A percentile compares a stretch with the other conserved stretches of the same genome.
Conservation (phyloP, 2,888 invertebrate genomes). For the Thereva nobilitata region DNA sequence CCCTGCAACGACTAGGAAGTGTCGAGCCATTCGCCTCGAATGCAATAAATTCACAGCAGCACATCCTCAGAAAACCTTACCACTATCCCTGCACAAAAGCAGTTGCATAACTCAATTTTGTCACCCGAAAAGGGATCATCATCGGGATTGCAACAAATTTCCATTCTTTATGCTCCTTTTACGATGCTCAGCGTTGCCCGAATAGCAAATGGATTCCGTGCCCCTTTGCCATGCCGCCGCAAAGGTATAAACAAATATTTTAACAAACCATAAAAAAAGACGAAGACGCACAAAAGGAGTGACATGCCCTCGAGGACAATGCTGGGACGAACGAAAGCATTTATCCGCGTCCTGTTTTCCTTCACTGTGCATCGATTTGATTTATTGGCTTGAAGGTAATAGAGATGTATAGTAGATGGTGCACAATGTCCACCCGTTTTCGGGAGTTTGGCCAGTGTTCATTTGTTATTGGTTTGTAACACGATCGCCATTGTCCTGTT, state of each 20-base stretch:
- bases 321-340: too few species aligned
- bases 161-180: too few species aligned
- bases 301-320: conserved; percentile 17
- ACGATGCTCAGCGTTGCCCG: too few species aligned
- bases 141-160: too few species aligned
- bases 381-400: conserved; percentile 15
- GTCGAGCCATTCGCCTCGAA: too few species aligned
- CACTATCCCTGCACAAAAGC: too few species aligned
- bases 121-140: background rate
- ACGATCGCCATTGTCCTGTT: too few species aligned
- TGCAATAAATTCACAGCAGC: too few species aligned
- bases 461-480: conserved; percentile 36
- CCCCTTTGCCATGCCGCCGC: conserved; percentile 34
- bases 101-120: conserved; percentile 6
- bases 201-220: background rate
- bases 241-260: conserved; percentile 40
- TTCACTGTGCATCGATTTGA: background rate
- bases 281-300: background rate
- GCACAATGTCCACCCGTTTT: conserved; percentile 6
- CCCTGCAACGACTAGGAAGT: too few species aligned
- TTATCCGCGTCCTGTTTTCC: too few species aligned
- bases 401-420: conserved; percentile 25
- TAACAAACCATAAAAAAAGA: background rate
- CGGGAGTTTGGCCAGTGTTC: conserved; percentile 25
- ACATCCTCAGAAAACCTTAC: too few species aligned